Conservation (phyloP, 2,888 invertebrate genomes). For the Andrena haemorrhoa region DNA sequence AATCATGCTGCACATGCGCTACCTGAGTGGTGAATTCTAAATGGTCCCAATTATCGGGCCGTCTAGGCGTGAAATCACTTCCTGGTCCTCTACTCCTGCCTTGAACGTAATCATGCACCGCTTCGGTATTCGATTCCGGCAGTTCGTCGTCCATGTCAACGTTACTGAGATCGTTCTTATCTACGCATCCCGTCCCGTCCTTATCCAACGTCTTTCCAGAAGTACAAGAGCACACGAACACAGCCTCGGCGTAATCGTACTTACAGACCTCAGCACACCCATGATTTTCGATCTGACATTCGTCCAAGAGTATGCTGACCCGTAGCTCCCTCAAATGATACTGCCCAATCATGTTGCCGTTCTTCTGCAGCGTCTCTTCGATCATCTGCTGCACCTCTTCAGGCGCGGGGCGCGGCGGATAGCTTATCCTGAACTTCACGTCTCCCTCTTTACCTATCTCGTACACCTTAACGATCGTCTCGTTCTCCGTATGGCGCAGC, state of each 20-base stretch:
- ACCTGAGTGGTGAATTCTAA: constrained; percentile 48
- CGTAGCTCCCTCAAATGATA: constrained; percentile 77
- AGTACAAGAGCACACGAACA: constrained; percentile 89
- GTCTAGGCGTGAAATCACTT: constrained; percentile 60
- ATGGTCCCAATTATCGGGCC: constrained; percentile 68
- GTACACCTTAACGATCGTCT: constrained; percentile 78
- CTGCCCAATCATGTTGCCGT: constrained; percentile 77
- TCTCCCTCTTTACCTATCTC: constrained; percentile 79
- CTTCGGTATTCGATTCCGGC: constrained; percentile 68
- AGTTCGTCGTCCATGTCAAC: constrained; percentile 73
- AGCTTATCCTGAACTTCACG: constrained; percentile 79
- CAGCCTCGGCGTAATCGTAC: constrained; percentile 88
- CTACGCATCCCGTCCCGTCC: constrained; percentile 85
- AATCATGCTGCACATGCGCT: background rate
- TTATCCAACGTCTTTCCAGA: constrained; percentile 86
- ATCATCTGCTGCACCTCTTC: constrained; percentile 76
- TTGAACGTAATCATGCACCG: constrained; percentile 73
- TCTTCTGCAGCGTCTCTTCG: constrained; percentile 76
- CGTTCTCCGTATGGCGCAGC: constrained; percentile 68
- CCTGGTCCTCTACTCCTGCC: constrained; percentile 79
- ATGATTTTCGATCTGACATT: constrained; percentile 89
- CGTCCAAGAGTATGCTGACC: constrained; percentile 86
- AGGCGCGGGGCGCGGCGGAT: constrained; percentile 75
- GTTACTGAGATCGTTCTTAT: constrained; percentile 76
- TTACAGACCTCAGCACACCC: constrained; percentile 89